These are phyloP conservation scores for Henicopernis longicauda DNA, from an alignment of 2,113 vertebrate species.

Conservation along the genomic window DNA sequence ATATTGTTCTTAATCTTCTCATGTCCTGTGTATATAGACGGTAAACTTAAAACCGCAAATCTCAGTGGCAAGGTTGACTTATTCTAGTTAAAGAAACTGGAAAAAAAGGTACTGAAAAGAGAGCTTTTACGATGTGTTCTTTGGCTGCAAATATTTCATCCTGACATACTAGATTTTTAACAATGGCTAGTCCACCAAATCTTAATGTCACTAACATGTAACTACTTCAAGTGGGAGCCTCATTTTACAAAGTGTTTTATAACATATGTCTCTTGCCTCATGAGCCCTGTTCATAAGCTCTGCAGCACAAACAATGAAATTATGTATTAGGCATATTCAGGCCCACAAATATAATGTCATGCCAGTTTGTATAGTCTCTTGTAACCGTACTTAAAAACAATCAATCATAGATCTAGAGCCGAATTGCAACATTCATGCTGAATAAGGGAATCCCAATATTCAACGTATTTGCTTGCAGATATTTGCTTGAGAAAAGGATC, in stretches of 20 bases:
- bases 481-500: not conserved
- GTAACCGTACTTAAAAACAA: not conserved
- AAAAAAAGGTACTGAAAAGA: not conserved
- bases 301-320: not conserved
- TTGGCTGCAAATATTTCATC: not conserved
- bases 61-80: not conserved
- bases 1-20: not conserved
- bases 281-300: not conserved
- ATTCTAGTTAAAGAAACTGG: not conserved
- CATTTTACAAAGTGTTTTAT: not conserved
- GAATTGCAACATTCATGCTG: not conserved
- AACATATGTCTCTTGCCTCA: not conserved
- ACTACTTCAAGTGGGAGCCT: not conserved
- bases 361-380: not conserved
- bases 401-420: not conserved
- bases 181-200: not conserved
- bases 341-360: not conserved
- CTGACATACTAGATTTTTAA: not conserved
- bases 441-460: not conserved
- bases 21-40: not conserved
- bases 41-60: not conserved
- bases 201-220: not conserved
- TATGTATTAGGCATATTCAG: not conserved
- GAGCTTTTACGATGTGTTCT: not conserved
- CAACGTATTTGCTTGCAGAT: not conserved